Evolutionary conservation across 2,888 invertebrate genomes (phyloP), one percentile per base, ranked within the genome.

Genomic region (Ichneumoninae sp.): DNA sequence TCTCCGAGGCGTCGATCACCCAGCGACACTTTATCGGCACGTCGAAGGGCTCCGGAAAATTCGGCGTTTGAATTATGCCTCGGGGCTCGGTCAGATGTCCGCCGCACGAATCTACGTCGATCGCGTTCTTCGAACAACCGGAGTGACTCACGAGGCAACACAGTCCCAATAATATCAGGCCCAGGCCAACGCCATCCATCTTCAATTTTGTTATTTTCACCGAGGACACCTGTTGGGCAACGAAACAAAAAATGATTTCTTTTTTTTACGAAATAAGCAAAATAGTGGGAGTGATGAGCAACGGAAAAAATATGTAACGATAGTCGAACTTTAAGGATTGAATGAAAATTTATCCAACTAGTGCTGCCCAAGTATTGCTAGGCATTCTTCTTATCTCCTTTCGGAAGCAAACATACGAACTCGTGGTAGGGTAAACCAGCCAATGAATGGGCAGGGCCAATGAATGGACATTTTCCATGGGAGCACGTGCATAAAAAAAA

Each of bases 21-120:
- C 98, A 98, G 89, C 96, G 96, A 93, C 98, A 98, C 88, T 95
- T 95, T 84, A 98, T 96, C 19, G 98, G 98, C 60, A 97, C 96
- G 6, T 95, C 95, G 93, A 98, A 98, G 33, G 96, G 95, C 82
- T 95, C 94, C 0, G 98, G 98, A 92, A 98, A 98, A 92, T 96
- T 96, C 0, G 98, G 98, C 16, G 98, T 98, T 86, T 96, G 96
- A 70, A 98, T 96, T 76, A 96, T 94, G 54, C 98, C 98, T 66
- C 95, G 95, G 4, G 95, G 94, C 6, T 95, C 95, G 65, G 95
- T 96, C 68, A 96, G 94, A 26, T 95, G 94, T 13, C 96, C 96
- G 1, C 97, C 97, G 90, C 97, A 97, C 62, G 93, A 92, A 83
- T 83, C 72, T 13, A 19, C 78, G 3, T 47, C 82, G 30, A 26